Evolutionary conservation across 37 sponge, comb jelly and placozoan species (phyloP), one percentile per base, ranked within the genome.

Genomic region (Halisarca cf. caerulea): DNA sequence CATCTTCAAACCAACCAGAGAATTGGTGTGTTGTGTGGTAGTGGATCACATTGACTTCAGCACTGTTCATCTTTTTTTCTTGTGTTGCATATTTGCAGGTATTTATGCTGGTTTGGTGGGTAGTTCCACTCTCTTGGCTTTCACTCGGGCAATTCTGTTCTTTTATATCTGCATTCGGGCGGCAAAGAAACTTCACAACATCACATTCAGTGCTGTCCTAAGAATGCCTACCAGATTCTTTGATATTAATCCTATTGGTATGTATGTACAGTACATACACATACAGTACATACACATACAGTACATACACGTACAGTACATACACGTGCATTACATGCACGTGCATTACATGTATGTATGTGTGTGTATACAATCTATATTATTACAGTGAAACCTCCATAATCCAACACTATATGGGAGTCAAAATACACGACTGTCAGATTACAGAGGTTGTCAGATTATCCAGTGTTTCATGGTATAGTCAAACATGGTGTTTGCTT

Each of bases 171-270:
- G 74, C 51, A 34, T 94, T 24, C 53, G 81, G 40, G 77, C 95
- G 33, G 83, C 95, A 5, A 83, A 84, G 33, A 79, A 73, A 18
- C 79, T 94, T 4, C 95, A 94, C 70, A 86, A 88, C 64, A 55
- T 53, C 5, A 89, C 88, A 86, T 84, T 94, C 41, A 42, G 27
- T 1, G 75, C 93, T 20, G 36, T 94, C 27, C 81, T 94, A 20
- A 44, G 79, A 82, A 83, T 72, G 17, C 95, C 95, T 2, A 40
- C 89, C 21, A 51, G 57, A 21, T 94, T 94, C 85, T 94, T 94
- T 83, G 95, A 94, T 62, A 91, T 79, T 24, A 94, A 89, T 35
- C 95, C 95, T 42, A 78, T 81, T 79, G 95, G 94, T 93, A 81
- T 62, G 64, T 7, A 7, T n/a, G 30, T 30, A 62, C 4, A 62